Evolutionary conservation across 1,140 invertebrate species (phyloP), one percentile per base, ranked within the genome.

Genomic region (Drosophila obscura): DNA sequence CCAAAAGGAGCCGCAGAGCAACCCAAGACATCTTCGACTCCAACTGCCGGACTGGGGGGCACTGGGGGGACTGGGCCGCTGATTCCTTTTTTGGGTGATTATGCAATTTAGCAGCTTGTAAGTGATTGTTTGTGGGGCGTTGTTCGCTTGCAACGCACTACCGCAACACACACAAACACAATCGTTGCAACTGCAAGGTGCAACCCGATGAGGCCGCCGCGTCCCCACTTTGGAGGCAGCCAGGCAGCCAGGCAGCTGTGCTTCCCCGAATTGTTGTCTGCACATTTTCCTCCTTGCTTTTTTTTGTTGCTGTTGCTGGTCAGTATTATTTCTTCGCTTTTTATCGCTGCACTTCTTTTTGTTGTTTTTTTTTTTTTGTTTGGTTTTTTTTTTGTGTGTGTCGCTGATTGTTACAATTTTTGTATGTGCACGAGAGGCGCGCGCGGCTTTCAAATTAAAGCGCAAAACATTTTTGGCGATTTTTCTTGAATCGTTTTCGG

Each of bases 41-140:
- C 63, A 56, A 43, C 46, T 53, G 52, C 19, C 16, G 16, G 31
- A 31, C 50, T 35, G 15, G 7, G 4, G 16, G 45, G 15, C 7
- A 4, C 7, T 16, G 13, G 5, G 22, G 4, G 31, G 8, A 35
- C 35, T 13, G 35, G 57, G 74, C 73, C 73, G 74, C 58, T 88
- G 83, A 88, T 88, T 88, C 73, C 76, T 83, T 78, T 57, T 78
- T 71, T 62, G 73, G 76, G 77, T 80, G 83, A 88, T 88, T 88
- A 88, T 88, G 84, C 84, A 88, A 88, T 88, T 88, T 88, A 88
- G 84, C 83, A 88, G 84, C 83, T 88, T 88, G 83, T 88, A 88
- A 88, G 83, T 88, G 83, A 88, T 88, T 88, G 84, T 88, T 88
- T 88, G 83, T 88, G 79, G 83, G 83, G 83, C 83, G 83, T 88